Percentiles rank a stretch among this genome's conserved stretches.
Conservation (phyloP, 2,113 vertebrate genomes). For the Onychorhynchus coronatus region DNA sequence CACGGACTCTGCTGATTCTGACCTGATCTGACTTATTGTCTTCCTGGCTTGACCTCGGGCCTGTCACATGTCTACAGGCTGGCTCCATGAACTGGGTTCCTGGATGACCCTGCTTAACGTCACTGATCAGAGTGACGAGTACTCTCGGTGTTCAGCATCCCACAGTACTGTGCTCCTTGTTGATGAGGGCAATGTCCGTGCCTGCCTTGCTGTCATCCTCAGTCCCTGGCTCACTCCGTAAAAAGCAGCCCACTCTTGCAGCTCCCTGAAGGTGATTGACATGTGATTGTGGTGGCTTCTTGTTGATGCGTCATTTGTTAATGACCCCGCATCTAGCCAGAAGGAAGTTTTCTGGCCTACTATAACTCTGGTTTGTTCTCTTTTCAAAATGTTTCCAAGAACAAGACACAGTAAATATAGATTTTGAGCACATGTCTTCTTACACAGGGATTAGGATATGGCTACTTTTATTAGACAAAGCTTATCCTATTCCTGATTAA, state of each 20-base stretch:
- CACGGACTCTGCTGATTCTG: background rate
- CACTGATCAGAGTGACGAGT: fast-evolving
- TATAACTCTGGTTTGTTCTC: background rate
- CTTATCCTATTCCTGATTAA: background rate
- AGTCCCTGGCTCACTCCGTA: background rate
- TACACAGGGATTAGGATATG: background rate
- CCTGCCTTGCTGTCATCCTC: background rate
- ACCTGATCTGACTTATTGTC: background rate
- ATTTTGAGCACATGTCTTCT: background rate
- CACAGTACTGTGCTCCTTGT: background rate
- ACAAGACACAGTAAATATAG: background rate
- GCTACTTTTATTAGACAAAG: background rate
- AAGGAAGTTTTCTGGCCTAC: background rate
- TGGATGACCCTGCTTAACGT: background rate
- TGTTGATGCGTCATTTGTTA: background rate
- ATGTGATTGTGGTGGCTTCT: background rate
- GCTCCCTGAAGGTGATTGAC: background rate
- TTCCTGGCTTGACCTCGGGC: background rate
- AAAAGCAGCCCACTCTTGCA: background rate
- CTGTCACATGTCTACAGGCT: background rate
- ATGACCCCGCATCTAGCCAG: background rate
- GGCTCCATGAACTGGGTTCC: background rate
- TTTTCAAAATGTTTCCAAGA: background rate
- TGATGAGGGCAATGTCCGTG: fast-evolving
- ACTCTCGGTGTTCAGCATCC: background rate